Percentiles rank a stretch among this genome's conserved stretches.
phyloP scores from a whole-genome alignment of 2,113 vertebrate species.

The Pontoporia blainvillei region DNA sequence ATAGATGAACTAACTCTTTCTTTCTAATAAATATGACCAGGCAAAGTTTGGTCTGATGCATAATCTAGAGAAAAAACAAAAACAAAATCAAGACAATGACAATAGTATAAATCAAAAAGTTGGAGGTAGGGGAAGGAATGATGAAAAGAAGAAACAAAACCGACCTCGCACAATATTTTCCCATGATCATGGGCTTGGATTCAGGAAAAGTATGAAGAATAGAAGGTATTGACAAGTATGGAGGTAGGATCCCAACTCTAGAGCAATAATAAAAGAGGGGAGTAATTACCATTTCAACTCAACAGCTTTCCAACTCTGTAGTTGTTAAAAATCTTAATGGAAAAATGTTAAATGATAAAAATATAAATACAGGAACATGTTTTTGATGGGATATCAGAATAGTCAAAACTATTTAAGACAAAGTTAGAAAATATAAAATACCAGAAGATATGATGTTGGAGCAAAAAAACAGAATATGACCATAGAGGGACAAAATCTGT shows the following conservation, averaged over 20 bases:
- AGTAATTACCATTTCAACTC: not conserved
- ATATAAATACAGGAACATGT: not conserved
- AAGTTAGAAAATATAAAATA: not conserved
- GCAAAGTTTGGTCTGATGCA: not conserved
- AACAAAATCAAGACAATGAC: not conserved
- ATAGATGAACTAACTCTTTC: not conserved
- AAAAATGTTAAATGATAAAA: not conserved
- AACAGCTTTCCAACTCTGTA: not conserved
- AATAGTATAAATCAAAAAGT: not conserved
- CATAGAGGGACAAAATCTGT: not conserved
- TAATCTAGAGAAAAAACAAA: not conserved
- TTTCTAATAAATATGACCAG: not conserved
- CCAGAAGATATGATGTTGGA: not conserved
- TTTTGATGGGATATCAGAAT: not conserved
- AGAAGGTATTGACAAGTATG: not conserved
- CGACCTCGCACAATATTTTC: not conserved
- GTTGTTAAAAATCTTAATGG: not conserved
- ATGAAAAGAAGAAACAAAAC: not conserved
- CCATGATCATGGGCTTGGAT: not conserved
- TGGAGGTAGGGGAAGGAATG: not conserved
- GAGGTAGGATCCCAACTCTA: not conserved
- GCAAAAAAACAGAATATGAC: not conserved
- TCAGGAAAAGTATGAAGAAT: not conserved
- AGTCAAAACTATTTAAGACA: not conserved
- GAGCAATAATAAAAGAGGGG: not conserved